A percentile compares a stretch with the other conserved stretches of the same genome.
Evolutionary conservation across 1,140 invertebrate genomes (phyloP).

Genomic region (Melitaea cinxia): DNA sequence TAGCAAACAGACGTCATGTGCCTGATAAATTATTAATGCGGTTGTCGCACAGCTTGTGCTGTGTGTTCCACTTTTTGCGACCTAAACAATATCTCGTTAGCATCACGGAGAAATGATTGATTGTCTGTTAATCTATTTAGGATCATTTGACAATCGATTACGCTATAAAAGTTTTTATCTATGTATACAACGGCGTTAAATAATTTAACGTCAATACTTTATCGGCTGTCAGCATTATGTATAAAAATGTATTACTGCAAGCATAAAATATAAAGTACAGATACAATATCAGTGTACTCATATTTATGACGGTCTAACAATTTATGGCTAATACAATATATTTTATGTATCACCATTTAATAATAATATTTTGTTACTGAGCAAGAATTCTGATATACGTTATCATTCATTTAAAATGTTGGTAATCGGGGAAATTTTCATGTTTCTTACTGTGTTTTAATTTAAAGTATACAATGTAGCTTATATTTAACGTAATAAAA

Average conservation of each 20-base stretch:
- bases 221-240: conserved; percentile 28
- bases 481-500: too few species aligned
- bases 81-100: conserved; percentile 37
- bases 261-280: conserved; percentile 28
- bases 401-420: too few species aligned
- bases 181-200: background rate
- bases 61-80: conserved; percentile 65
- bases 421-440: background rate
- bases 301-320: conserved; percentile 41
- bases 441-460: too few species aligned
- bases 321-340: conserved; percentile 40
- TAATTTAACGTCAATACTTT: background rate
- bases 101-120: conserved; percentile 34
- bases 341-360: conserved; percentile 32
- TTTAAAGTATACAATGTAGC: too few species aligned
- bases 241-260: conserved; percentile 26
- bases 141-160: background rate
- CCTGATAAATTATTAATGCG: conserved; percentile 81
- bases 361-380: conserved; percentile 18
- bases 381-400: too few species aligned
- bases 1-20: conserved; percentile 79
- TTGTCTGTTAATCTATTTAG: conserved; percentile 10
- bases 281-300: conserved; percentile 28
- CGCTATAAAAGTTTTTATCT: background rate
- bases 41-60: conserved; percentile 68